Evolutionary conservation across 2,888 invertebrate genomes (phyloP).

Genomic region (Sphaerophoria taeniata): DNA sequence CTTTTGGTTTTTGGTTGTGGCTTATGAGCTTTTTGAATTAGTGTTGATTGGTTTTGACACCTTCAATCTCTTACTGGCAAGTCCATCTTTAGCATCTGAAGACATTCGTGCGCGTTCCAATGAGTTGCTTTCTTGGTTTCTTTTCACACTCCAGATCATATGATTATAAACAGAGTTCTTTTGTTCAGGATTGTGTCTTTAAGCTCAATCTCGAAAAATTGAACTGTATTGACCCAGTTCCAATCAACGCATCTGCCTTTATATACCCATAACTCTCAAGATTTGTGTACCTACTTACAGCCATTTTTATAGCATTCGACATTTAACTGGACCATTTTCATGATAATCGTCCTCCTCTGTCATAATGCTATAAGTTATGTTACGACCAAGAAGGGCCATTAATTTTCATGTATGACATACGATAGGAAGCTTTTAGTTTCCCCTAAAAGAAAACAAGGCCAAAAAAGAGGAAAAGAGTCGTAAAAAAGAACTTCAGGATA

Average conservation of each 20-base stretch:
- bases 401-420: not conserved
- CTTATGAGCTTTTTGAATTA: constrained; percentile 2
- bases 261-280: not conserved
- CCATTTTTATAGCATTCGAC: constrained; percentile 2
- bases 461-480: not conserved
- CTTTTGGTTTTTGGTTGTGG: not conserved
- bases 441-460: not conserved
- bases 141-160: not conserved
- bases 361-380: not conserved
- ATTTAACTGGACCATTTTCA: constrained; percentile 9
- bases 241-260: not conserved
- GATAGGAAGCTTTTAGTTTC: not conserved
- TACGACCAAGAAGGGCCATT: not conserved
- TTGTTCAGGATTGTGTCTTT: too few species aligned
- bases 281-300: not conserved
- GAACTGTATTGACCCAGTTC: too few species aligned
- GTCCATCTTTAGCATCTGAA: constrained; percentile 17
- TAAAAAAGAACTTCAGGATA: constrained; percentile 5
- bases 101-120: not conserved
- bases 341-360: not conserved
- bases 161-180: too few species aligned
- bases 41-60: constrained; percentile 56
- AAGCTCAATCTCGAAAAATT: too few species aligned
- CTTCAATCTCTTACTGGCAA: constrained; percentile 23
- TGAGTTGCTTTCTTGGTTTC: not conserved